Evolutionary conservation across 2,888 invertebrate species (phyloP).

Genomic region (Bimastos eiseni): DNA sequence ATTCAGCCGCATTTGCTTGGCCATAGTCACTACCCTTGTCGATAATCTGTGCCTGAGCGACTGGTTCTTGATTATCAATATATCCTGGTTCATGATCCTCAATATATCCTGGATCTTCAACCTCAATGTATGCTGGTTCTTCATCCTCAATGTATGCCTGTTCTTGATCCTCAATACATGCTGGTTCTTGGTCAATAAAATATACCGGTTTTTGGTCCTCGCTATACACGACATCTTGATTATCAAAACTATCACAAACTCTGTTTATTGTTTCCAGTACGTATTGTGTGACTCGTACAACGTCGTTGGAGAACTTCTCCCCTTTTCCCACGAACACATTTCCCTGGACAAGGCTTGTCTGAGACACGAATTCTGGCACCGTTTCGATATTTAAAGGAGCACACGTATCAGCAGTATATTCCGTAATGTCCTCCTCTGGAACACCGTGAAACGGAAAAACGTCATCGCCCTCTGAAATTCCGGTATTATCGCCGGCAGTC

Average conservation of each 20-base stretch:
- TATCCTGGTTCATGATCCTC: neutral
- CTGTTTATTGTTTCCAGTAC: neutral
- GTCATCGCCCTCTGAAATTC: neutral
- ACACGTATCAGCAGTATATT: neutral
- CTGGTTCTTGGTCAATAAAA: neutral
- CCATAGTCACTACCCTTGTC: neutral
- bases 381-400: neutral
- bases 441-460: neutral
- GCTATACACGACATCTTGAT: neutral
- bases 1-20: neutral
- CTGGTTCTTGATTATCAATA: neutral
- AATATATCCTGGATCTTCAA: neutral
- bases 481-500: neutral
- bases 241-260: conserved; percentile 13
- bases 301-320: neutral
- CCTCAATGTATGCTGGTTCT: no score
- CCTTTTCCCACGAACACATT: neutral
- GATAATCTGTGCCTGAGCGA: neutral
- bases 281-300: neutral
- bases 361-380: neutral
- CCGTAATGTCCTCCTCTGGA: neutral
- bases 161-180: neutral
- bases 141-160: neutral
- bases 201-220: neutral
- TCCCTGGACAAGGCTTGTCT: neutral